Conservation (phyloP, 2,888 invertebrate genomes). For the Diloba caeruleocephala region DNA sequence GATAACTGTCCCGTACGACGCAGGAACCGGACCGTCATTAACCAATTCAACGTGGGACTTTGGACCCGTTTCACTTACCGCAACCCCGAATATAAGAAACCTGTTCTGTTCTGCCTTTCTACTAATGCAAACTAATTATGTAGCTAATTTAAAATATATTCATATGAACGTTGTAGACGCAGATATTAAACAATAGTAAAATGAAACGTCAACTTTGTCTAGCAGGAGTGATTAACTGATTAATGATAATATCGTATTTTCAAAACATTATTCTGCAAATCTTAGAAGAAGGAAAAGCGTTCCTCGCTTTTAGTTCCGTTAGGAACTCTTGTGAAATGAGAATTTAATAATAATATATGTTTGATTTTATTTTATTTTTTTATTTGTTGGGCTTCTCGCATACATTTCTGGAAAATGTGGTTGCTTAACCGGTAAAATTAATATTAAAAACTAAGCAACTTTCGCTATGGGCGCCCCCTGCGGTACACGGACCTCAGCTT, state of each 20-base stretch:
- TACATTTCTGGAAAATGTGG: no score
- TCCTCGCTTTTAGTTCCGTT: no score
- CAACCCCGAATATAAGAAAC: constrained; percentile 40
- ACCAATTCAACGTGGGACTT: constrained; percentile 82
- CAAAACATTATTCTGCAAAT: not conserved
- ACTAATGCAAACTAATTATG: not conserved
- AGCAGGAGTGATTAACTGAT: no score
- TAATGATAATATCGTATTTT: not conserved
- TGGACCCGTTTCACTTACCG: constrained; percentile 63
- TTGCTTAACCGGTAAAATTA: no score
- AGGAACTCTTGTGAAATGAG: not conserved
- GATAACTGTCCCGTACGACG: constrained; percentile 71
- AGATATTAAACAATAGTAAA: no score
- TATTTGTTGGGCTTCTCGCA: no score
- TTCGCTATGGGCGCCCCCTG: no score
- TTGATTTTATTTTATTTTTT: no score
- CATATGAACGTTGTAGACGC: not conserved
- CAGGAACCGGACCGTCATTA: constrained; percentile 80
- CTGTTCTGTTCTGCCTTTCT: constrained; percentile 6
- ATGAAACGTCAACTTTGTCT: no score
- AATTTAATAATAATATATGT: no score
- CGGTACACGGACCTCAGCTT: no score
- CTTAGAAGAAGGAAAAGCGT: not conserved
- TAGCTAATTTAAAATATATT: not conserved
- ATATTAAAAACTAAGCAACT: no score